Evolutionary conservation across 2,113 vertebrate species (phyloP).

Genomic region (Salvelinus namaycush): DNA sequence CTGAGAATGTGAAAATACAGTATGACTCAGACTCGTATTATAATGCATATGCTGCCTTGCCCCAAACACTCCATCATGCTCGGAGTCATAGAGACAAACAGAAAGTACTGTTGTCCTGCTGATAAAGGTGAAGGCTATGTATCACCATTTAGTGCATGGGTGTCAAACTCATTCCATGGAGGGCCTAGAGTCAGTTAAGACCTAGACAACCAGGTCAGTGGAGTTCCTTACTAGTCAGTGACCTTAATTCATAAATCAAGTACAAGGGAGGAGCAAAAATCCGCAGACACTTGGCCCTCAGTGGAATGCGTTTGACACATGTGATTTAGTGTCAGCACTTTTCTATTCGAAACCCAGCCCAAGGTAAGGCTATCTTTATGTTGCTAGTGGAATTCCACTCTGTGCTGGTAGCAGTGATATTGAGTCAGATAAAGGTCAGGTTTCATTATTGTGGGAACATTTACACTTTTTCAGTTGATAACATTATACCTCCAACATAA

Average conservation of each 20-base stretch:
- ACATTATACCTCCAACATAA: background rate
- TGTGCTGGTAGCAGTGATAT: background rate
- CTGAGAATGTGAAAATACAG: conserved; percentile 33
- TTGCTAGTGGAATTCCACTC: background rate
- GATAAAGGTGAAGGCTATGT: background rate
- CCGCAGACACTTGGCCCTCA: no score
- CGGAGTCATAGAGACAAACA: conserved; percentile 14
- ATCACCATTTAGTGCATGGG: no score
- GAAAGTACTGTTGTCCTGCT: conserved; percentile 36
- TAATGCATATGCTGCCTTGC: conserved; percentile 40
- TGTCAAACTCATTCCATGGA: no score
- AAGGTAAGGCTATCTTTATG: conserved; percentile 1
- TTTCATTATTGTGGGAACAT: background rate
- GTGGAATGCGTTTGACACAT: no score
- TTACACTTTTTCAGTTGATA: background rate
- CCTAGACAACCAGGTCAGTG: no score
- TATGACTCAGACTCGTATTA: conserved; percentile 26
- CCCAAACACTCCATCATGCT: conserved; percentile 10
- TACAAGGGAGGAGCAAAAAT: no score
- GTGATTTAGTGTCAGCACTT: background rate
- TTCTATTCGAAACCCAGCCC: no score
- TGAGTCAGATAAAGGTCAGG: background rate
- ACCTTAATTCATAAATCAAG: no score
- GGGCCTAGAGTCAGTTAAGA: no score
- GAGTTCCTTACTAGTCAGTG: no score